A percentile compares a stretch with the other conserved stretches of the same genome.
Evolutionary conservation across 2,888 invertebrate species (phyloP).

Genomic region (Dermolepida albohirtum): DNA sequence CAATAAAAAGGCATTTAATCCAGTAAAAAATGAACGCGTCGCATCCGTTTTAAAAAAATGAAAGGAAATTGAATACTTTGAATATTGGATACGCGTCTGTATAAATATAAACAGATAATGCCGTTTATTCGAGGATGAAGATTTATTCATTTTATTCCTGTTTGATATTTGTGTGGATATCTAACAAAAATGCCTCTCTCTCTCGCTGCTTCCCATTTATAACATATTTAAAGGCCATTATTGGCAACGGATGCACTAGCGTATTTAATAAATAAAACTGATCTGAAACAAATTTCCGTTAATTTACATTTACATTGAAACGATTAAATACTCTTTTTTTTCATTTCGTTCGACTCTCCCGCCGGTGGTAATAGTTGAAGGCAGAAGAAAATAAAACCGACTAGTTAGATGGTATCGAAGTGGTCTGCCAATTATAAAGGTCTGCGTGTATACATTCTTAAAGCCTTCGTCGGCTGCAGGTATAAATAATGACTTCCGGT

Average conservation of each 20-base stretch:
- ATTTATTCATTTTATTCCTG: conserved; percentile 5
- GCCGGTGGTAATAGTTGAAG: neutral
- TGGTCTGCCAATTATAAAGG: conserved; percentile 42
- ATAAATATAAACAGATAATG: conserved; percentile 5
- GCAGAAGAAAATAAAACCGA: conserved; percentile 12
- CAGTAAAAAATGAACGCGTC: neutral
- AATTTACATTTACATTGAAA: conserved; percentile 40
- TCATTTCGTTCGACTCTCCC: neutral
- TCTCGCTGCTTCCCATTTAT: neutral
- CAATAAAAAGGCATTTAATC: neutral
- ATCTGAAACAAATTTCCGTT: conserved; percentile 39
- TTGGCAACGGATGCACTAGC: conserved; percentile 28
- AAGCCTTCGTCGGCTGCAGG: conserved; percentile 32
- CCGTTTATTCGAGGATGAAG: conserved; percentile 12
- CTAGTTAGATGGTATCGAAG: conserved; percentile 34
- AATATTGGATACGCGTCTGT: neutral
- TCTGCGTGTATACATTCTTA: conserved; percentile 34
- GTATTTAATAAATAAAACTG: conserved; percentile 37
- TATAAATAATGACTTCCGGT: conserved; percentile 48
- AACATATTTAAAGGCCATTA: conserved; percentile 26
- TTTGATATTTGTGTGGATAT: neutral
- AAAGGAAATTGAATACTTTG: conserved; percentile 14
- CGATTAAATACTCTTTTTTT: conserved; percentile 34
- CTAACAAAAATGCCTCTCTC: conserved; percentile 8
- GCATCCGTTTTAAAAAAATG: conserved; percentile 4